Conservation (phyloP, 2,113 vertebrate genomes). For the Serilophus lunatus region DNA sequence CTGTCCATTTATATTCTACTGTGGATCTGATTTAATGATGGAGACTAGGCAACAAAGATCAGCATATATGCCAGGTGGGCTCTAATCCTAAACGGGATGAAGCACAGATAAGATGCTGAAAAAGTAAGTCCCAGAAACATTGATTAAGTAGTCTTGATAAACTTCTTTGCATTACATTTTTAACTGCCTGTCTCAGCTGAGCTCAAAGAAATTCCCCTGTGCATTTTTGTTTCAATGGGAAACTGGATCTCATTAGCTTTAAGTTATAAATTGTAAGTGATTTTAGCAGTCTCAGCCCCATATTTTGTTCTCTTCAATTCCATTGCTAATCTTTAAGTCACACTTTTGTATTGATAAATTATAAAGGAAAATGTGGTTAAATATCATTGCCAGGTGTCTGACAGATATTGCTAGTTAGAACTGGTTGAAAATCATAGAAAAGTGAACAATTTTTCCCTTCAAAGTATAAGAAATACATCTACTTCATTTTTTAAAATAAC, state of each 20-base stretch:
- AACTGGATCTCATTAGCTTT: not conserved
- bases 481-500: not conserved
- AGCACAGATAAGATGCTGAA: not conserved
- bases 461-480: not conserved
- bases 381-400: not conserved
- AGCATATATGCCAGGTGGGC: not conserved
- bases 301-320: not conserved
- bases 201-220: not conserved
- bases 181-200: not conserved
- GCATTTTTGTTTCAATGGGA: not conserved
- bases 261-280: not conserved
- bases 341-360: not conserved
- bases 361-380: not conserved
- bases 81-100: not conserved
- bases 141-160: not conserved
- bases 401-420: conserved; percentile 65
- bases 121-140: not conserved
- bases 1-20: not conserved
- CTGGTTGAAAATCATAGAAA: conserved; percentile 13
- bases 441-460: not conserved
- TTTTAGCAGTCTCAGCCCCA: not conserved
- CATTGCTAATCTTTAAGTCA: not conserved
- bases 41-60: not conserved
- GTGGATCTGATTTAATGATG: not conserved
- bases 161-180: not conserved